A percentile compares a stretch with the other conserved stretches of the same genome.
phyloP scores from a whole-genome alignment of 2,888 invertebrate species.

The Oxyscelio sp. region DNA sequence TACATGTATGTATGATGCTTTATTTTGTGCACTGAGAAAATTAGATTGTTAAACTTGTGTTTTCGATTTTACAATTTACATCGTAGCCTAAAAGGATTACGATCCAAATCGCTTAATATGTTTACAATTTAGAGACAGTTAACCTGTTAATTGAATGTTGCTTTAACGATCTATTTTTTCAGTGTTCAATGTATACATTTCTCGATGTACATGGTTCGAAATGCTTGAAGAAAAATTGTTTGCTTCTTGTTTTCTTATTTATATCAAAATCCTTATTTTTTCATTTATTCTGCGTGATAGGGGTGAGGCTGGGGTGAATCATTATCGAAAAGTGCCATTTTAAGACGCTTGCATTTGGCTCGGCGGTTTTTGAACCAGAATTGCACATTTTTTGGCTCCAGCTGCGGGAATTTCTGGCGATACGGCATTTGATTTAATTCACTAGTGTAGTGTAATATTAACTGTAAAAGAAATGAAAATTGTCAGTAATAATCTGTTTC shows the following conservation, averaged over 20 bases:
- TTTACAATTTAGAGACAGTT: too few relatives aligned
- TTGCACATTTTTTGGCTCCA: constrained; percentile 99
- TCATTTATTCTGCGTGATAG: too few relatives aligned
- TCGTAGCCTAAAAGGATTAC: too few relatives aligned
- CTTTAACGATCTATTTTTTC: not conserved
- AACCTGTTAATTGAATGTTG: too few relatives aligned
- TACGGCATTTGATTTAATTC: constrained; percentile 99
- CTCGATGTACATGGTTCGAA: constrained; percentile 52
- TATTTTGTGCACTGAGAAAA: constrained; percentile 10
- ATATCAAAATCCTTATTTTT: constrained; percentile 52
- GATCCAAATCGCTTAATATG: too few relatives aligned
- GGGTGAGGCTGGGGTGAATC: constrained; percentile 90
- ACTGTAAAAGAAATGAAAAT: constrained; percentile 87
- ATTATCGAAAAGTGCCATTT: constrained; percentile 95
- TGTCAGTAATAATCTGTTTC: not conserved
- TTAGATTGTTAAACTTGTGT: too few relatives aligned
- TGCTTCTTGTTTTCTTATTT: constrained; percentile 27
- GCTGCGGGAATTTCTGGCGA: constrained; percentile 98
- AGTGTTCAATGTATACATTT: constrained; percentile 3
- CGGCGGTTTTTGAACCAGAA: constrained; percentile 99
- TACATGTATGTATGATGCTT: constrained; percentile 46
- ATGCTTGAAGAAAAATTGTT: constrained; percentile 37
- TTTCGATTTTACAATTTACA: too few relatives aligned
- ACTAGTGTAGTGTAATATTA: constrained; percentile 99
- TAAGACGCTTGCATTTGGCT: constrained; percentile 98